Evolutionary conservation across 2,888 invertebrate genomes (phyloP).

Genomic region (Trachelus stipa): DNA sequence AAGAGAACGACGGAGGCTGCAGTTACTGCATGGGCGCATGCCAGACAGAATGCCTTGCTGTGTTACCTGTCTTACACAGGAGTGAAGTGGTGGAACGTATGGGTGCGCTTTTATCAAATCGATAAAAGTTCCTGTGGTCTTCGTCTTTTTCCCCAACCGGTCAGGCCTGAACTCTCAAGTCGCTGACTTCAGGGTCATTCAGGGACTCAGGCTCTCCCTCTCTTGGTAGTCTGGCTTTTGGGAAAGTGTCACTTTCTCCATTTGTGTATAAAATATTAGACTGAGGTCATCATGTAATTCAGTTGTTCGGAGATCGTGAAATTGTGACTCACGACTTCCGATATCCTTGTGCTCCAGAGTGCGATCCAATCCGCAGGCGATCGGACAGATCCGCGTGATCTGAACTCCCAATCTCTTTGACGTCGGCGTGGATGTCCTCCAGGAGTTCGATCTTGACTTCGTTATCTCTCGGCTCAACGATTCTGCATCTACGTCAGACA

Average conservation of each 20-base stretch:
- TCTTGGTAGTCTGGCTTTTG: background rate
- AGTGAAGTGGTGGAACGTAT: background rate
- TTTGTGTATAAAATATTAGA: background rate
- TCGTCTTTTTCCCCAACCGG: background rate
- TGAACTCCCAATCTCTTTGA: background rate
- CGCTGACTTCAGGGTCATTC: background rate
- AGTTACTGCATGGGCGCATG: background rate
- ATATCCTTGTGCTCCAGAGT: background rate
- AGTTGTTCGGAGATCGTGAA: background rate
- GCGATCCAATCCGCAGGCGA: background rate
- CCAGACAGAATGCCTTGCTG: background rate
- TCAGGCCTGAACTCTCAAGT: background rate
- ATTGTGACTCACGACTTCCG: background rate
- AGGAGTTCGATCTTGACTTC: background rate
- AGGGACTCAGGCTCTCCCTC: background rate
- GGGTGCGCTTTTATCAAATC: background rate
- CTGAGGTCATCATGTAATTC: background rate
- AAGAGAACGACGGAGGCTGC: background rate
- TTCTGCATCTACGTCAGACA: background rate
- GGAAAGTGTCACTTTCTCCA: background rate
- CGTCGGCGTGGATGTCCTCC: background rate
- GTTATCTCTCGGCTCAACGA: background rate
- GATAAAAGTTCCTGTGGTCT: background rate
- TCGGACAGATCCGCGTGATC: background rate
- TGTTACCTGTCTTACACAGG: background rate